Base-by-base conservation (phyloP, 2,113 vertebrate genomes). In the Martes martes region DNA sequence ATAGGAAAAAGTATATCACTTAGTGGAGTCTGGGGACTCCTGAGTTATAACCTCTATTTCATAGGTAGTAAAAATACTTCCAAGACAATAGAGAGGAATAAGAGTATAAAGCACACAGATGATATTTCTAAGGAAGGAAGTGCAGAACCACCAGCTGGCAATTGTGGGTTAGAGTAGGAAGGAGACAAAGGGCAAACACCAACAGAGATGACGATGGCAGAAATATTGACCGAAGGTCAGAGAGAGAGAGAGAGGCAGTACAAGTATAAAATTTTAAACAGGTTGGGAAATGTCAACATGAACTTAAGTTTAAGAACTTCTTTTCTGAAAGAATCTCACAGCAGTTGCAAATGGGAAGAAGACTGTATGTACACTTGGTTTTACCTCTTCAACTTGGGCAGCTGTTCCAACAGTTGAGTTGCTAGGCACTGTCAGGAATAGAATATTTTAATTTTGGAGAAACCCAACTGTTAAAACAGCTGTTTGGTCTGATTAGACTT, bases 391-490 rank as follows among this genome's bases (percentile, higher is more conserved):
- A 81, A 69, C 87, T 87, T 92, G 92, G 97, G 82, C 97, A 98
- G 95, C 97, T 97, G 96, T 97, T 96, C 90, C 89, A 96, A 94
- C 90, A 94, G 81, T 97, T 95, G 91, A 97, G 93, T 87, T 97
- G 89, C 90, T 94, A 97, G 89, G 88, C 85, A 92, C 92, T 94
- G 81, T 97, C 96, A 98, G 74, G 93, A 98, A 96, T 96, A 98
- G 97, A 96, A 80, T 96, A 90, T 97, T 97, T 97, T 97, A 98
- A 98, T 98, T 97, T 98, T 96, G 93, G 96, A 97, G 96, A 97
- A 98, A 94, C 89, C 92, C 97, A 98, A 96, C 97, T 97, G 97
- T 93, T 97, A 93, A 96, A 95, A 95, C 95, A 98, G 96, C 94
- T 98, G 97, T 93, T 97, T 97, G 31, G 24, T 96, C 52, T 96